Evolutionary conservation across 2,797 vertebrate species (phyloP), one percentile per base, ranked within the genome.

Genomic region (Pangasius krempfi): DNA sequence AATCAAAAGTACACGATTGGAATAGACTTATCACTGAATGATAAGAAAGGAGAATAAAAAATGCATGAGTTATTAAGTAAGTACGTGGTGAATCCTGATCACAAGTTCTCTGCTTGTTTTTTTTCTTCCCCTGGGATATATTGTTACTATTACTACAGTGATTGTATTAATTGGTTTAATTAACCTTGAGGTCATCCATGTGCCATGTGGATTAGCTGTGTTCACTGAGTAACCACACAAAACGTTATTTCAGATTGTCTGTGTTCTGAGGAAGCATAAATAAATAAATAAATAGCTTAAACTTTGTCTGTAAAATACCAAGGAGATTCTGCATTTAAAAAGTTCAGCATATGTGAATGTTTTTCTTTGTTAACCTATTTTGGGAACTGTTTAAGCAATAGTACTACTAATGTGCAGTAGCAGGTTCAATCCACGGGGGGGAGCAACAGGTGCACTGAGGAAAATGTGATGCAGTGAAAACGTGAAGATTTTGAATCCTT

Each of bases 1-100:
- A 95, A 96, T 96, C 95, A 92, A 92, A 95, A 91, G 89, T 88
- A 85, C 79, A 84, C 70, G 68, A 89, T 30, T 86, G 33, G 76
- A 56, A 83, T 70, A 85, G 52, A 89, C 70, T 72, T 44, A 64
- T 40, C 0, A 2, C 25, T 9, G 37, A 66, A 83, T 20, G 25
- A 83, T 66, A 83, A 50, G 40, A 89, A 83, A 50, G 54, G 40
- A 25, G 44, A 62, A 33, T 58, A 75, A 76, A 44, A 87, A 66
- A n/a, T 80, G 50, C 14, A 27, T 2, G 2, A 58, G 13, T 25
- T 66, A n/a, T 62, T 56, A n/a, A 50, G 68, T n/a, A 82, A 62
- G 13, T 5, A 18, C 70, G 5, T 12, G 1, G 44, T 62, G 3
- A 64, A 47, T 83, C 22, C 22, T 62, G 20, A 44, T 81, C 54